Conservation (phyloP, 2,797 vertebrate genomes). For the Vultur gryphus region DNA sequence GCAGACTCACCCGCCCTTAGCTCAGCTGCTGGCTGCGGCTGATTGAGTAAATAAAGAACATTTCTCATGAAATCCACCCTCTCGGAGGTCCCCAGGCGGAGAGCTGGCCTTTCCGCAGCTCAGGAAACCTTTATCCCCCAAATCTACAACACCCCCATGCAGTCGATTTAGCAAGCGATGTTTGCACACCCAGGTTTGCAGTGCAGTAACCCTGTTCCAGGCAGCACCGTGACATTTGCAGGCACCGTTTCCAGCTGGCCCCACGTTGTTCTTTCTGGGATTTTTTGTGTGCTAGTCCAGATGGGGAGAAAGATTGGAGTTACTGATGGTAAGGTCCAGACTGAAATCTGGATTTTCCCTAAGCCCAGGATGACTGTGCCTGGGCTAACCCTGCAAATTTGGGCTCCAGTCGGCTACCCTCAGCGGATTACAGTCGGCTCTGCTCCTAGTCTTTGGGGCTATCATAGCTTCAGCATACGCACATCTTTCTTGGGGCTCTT, state of each 20-base stretch:
- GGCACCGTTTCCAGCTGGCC: background rate
- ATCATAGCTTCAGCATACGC: rapidly evolving
- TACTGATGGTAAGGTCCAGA: background rate
- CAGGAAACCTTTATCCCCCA: background rate
- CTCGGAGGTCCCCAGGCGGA: background rate
- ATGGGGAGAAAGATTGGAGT: background rate
- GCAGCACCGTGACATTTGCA: background rate
- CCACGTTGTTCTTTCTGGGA: background rate
- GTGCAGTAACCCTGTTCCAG: background rate
- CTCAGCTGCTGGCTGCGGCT: constrained; percentile 2
- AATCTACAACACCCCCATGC: background rate
- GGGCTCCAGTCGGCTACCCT: background rate
- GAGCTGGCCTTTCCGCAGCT: background rate
- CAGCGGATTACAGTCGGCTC: rapidly evolving
- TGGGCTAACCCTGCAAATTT: background rate
- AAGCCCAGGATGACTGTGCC: background rate
- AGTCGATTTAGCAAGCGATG: background rate
- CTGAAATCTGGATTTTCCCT: background rate
- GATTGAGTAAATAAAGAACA: background rate
- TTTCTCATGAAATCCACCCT: constrained; percentile 10
- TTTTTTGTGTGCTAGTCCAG: background rate
- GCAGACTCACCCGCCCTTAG: background rate
- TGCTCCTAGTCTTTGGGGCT: background rate
- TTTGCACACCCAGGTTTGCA: background rate
- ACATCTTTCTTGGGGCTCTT: background rate